phyloP scores from a whole-genome alignment of 2,888 invertebrate species.

The Leucophenga montana region DNA sequence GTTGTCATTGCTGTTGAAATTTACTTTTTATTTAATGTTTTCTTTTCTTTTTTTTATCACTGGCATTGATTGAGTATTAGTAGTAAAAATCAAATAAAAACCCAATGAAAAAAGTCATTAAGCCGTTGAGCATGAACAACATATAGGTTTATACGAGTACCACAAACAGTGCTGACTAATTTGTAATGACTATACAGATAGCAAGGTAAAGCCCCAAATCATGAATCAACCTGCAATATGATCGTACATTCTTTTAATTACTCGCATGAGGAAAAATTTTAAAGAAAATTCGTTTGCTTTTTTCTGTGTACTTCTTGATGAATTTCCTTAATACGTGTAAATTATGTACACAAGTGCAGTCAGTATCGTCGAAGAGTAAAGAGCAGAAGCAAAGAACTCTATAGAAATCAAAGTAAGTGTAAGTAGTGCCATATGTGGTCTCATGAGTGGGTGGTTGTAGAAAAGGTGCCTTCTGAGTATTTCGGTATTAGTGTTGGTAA shows the following conservation, averaged over 20 bases:
- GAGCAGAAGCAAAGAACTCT: too few species aligned
- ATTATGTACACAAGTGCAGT: too few species aligned
- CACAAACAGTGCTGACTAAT: neutral
- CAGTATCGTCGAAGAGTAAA: too few species aligned
- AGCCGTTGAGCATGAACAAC: slow-evolving; percentile 5
- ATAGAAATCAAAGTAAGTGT: too few species aligned
- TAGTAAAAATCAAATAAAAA: slow-evolving; percentile 8
- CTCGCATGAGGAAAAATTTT: too few species aligned
- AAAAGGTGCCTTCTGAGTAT: too few species aligned
- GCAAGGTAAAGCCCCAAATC: neutral
- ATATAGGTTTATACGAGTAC: too few species aligned
- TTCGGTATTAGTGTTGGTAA: neutral
- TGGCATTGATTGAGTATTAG: slow-evolving; percentile 27
- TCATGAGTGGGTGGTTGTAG: too few species aligned
- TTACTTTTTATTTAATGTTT: neutral
- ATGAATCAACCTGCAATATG: neutral
- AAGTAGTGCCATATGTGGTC: too few species aligned
- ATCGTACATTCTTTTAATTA: too few species aligned
- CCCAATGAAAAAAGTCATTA: slow-evolving; percentile 15
- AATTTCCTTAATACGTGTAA: neutral
- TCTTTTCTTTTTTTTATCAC: neutral
- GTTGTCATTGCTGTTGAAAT: slow-evolving; percentile 5
- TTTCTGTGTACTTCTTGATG: neutral
- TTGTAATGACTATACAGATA: too few species aligned
- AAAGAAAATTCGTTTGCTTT: too few species aligned